Percentiles rank a stretch among this genome's conserved stretches.
phyloP scores from a whole-genome alignment of 2,888 invertebrate species.

The Pocota personata region DNA sequence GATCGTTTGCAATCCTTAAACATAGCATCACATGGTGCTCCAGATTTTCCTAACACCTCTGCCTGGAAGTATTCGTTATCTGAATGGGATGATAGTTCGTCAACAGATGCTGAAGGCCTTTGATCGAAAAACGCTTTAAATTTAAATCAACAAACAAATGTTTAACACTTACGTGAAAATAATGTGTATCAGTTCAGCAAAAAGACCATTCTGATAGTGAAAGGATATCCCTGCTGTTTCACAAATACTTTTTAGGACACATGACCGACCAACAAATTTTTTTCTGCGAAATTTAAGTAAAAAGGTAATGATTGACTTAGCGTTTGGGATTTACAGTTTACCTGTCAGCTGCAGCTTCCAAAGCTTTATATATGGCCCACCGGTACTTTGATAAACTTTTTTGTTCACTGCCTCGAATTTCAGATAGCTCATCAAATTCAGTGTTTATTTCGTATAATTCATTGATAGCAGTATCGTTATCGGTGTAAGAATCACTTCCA shows the following conservation, averaged over 20 bases:
- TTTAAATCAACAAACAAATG: background rate
- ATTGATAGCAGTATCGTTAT: background rate
- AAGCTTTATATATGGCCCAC: constrained; percentile 87
- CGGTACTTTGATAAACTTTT: constrained; percentile 79
- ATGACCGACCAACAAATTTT: constrained; percentile 86
- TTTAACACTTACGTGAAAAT: constrained; percentile 86
- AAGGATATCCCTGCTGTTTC: constrained; percentile 88
- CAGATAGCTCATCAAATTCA: constrained; percentile 31
- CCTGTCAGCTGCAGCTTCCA: constrained; percentile 86
- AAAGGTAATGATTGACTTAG: background rate
- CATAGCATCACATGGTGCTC: constrained; percentile 78
- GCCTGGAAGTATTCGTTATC: constrained; percentile 90
- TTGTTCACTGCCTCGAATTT: constrained; percentile 6
- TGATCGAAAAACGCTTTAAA: background rate
- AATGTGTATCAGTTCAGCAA: constrained; percentile 89
- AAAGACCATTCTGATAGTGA: constrained; percentile 86
- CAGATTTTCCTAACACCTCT: constrained; percentile 86
- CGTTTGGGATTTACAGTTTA: constrained; percentile 77
- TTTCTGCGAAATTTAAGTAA: constrained; percentile 81
- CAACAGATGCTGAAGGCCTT: constrained; percentile 89
- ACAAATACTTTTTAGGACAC: constrained; percentile 89
- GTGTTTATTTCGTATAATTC: constrained; percentile 16
- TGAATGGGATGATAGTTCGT: constrained; percentile 85
- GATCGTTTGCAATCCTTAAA: constrained; percentile 79
- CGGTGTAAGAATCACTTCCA: background rate